A percentile compares a stretch with the other conserved stretches of the same genome.
Evolutionary conservation across 2,113 vertebrate genomes (phyloP).

Genomic region (Pteropus alecto): DNA sequence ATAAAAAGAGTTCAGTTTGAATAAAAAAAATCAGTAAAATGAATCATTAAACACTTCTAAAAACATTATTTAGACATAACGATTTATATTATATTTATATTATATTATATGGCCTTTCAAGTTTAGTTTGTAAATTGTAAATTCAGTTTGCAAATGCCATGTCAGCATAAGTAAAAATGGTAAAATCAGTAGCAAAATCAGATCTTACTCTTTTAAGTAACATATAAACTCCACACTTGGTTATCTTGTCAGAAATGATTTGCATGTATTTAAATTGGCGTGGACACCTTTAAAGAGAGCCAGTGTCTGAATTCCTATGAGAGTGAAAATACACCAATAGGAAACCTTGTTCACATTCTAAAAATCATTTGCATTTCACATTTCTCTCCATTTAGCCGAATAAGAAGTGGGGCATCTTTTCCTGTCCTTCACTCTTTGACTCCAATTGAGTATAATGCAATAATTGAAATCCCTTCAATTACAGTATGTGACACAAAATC

Average conservation of each 20-base stretch:
- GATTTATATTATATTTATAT: not conserved
- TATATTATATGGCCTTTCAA: not conserved
- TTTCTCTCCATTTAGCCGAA: not conserved
- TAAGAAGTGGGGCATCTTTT: not conserved
- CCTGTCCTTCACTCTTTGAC: not conserved
- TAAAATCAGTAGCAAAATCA: not conserved
- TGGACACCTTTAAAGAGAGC: not conserved
- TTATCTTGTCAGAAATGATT: not conserved
- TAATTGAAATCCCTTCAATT: not conserved
- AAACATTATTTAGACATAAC: not conserved
- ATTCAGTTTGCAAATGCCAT: not conserved
- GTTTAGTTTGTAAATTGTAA: constrained; percentile 11
- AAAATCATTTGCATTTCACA: not conserved
- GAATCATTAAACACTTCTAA: not conserved
- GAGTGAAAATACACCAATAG: constrained; percentile 19
- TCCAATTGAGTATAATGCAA: not conserved
- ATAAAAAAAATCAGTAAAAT: not conserved
- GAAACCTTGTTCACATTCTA: not conserved
- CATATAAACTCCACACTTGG: not conserved
- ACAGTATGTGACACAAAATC: not conserved
- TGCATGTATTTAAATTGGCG: not conserved
- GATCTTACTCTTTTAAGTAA: not conserved
- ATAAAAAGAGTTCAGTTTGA: not conserved
- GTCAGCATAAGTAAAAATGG: not conserved
- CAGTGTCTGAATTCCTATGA: not conserved